Conservation (phyloP, 2,113 vertebrate species). For the Corythoichthys intestinalis region DNA sequence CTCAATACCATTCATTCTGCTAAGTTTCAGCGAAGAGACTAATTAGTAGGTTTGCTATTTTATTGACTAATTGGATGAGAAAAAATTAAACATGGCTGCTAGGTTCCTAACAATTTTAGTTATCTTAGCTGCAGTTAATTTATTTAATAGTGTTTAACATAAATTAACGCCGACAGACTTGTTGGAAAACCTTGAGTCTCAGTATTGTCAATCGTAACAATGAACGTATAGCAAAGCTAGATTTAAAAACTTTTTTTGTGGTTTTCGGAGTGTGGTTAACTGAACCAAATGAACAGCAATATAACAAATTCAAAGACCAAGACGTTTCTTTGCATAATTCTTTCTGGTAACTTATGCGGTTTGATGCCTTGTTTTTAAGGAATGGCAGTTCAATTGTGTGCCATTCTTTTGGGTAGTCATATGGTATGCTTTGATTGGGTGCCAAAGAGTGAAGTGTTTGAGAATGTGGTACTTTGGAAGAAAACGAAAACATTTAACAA, state of each 20-base stretch:
- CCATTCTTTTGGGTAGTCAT: background rate
- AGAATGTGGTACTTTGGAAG: background rate
- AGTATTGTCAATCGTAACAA: background rate
- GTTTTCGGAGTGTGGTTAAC: background rate
- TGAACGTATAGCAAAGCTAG: background rate
- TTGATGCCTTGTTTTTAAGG: too few relatives aligned
- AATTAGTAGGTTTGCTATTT: background rate
- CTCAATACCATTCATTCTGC: background rate
- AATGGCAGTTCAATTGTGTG: too few relatives aligned
- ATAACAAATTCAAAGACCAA: background rate
- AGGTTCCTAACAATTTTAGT: background rate
- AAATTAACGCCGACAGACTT: background rate
- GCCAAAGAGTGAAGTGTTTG: background rate
- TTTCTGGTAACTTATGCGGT: background rate
- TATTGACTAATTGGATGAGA: background rate
- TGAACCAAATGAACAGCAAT: background rate
- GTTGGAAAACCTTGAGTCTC: background rate
- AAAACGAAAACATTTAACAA: background rate
- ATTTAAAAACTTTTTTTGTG: background rate
- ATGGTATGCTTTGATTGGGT: background rate
- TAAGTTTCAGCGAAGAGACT: slow-evolving; percentile 1
- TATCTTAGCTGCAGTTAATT: too few relatives aligned
- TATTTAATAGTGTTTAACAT: background rate
- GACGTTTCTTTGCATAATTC: background rate
- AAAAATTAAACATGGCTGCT: background rate